A percentile compares a stretch with the other conserved stretches of the same genome.
These are phyloP conservation scores for Cynopterus sphinx DNA, from an alignment of 2,797 vertebrate species.

Conservation along the genomic window DNA sequence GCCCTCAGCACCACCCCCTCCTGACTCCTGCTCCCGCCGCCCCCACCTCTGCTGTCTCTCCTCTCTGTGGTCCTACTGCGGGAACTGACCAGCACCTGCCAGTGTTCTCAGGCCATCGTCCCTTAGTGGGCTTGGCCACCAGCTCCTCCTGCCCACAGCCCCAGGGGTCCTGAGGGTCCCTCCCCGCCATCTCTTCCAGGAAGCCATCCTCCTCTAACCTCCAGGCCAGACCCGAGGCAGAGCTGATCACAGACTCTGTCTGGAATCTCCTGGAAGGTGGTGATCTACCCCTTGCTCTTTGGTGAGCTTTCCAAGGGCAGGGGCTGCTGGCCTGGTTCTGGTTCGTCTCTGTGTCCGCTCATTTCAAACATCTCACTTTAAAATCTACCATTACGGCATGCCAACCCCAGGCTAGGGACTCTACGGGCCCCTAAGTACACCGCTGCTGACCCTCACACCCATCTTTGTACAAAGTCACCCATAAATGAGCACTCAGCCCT, in stretches of 20 bases:
- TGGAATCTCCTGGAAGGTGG: neutral
- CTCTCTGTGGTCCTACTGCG: neutral
- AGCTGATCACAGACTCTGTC: neutral
- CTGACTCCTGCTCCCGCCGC: accelerated
- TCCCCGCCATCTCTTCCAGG: neutral
- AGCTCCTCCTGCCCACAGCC: neutral
- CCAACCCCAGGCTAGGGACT: neutral
- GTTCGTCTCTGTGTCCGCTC: accelerated
- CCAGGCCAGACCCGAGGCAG: neutral
- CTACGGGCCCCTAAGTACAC: accelerated
- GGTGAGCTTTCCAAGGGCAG: neutral
- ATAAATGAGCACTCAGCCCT: neutral
- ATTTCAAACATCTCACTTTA: neutral
- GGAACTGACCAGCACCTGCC: neutral
- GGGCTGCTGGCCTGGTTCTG: too few species aligned
- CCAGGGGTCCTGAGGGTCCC: neutral
- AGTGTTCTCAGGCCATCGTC: neutral
- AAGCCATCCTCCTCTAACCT: neutral
- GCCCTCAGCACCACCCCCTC: neutral
- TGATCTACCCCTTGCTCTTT: neutral
- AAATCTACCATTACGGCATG: neutral
- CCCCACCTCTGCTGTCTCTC: neutral
- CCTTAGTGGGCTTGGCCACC: neutral
- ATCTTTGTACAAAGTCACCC: neutral
- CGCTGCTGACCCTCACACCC: neutral